Conservation (phyloP, 2,888 invertebrate species). For the Agapostemon virescens region DNA sequence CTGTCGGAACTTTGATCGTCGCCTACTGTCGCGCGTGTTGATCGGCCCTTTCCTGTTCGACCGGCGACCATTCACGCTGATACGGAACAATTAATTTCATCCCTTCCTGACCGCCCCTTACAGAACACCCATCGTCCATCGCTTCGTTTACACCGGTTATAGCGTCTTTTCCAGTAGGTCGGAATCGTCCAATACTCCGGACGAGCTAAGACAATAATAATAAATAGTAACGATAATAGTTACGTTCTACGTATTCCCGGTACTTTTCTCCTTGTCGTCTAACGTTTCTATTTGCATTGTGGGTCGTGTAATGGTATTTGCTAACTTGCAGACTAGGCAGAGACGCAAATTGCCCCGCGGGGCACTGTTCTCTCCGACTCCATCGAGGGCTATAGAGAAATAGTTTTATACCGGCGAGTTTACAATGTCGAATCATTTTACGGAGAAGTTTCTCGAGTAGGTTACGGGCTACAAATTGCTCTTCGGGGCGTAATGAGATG, state of each 20-base stretch:
- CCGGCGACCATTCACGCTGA: conserved; percentile 46
- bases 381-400: neutral
- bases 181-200: too few species aligned
- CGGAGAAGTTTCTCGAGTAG: too few species aligned
- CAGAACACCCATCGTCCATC: too few species aligned
- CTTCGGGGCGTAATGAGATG: too few species aligned
- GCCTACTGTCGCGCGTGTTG: conserved; percentile 32
- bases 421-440: neutral
- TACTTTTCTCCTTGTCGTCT: neutral
- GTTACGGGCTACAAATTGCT: too few species aligned
- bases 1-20: conserved; percentile 26
- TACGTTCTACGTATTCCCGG: neutral
- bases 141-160: too few species aligned
- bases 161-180: too few species aligned
- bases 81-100: conserved; percentile 53
- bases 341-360: neutral
- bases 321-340: neutral
- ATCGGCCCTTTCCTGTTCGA: conserved; percentile 51
- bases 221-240: too few species aligned
- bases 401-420: neutral
- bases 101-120: too few species aligned
- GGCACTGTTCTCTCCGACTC: neutral
- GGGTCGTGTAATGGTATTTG: too few species aligned
- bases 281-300: neutral
- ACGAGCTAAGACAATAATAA: too few species aligned